These are phyloP conservation scores for Taurulus bubalis DNA, from an alignment of 2,113 vertebrate species.

Conservation along the genomic window DNA sequence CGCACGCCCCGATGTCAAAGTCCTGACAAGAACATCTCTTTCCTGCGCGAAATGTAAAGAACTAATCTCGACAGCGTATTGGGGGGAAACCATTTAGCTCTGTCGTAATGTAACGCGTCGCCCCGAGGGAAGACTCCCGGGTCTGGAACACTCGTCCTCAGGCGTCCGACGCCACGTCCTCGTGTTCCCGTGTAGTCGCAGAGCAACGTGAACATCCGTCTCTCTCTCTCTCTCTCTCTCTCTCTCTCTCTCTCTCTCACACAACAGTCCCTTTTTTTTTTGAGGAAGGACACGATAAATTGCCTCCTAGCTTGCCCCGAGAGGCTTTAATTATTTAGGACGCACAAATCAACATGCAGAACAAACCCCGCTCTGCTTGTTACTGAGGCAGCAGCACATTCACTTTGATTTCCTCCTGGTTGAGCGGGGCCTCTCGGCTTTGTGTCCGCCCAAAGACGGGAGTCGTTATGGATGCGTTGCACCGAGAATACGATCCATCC, in stretches of 20 bases:
- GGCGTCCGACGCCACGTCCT: too few relatives aligned
- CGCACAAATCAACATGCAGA: constrained; percentile 57
- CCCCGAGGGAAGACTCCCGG: background rate
- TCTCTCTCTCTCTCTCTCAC: too few relatives aligned
- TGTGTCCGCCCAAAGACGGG: background rate
- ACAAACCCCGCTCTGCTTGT: constrained; percentile 30
- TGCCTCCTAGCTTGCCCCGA: constrained; percentile 15
- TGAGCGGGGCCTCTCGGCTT: background rate
- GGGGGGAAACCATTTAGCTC: too few relatives aligned
- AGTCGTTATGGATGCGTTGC: too few relatives aligned
- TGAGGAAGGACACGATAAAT: constrained; percentile 49
- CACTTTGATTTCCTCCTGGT: constrained; percentile 25
- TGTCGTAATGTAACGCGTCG: too few relatives aligned
- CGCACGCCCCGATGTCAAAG: too few relatives aligned
- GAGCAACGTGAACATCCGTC: constrained; percentile 15
- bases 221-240: constrained; percentile 26
- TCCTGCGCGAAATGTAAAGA: too few relatives aligned
- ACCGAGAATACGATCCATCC: background rate
- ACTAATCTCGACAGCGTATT: too few relatives aligned
- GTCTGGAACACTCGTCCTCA: background rate
- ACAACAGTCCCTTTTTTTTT: constrained; percentile 26
- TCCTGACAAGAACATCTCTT: too few relatives aligned
- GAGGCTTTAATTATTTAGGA: constrained; percentile 61
- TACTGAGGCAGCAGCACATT: constrained; percentile 12
- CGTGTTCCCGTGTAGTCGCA: background rate